These are phyloP conservation scores for Oreochromis tanganicae DNA, from an alignment of 2,113 vertebrate genomes.

Conservation along the genomic window DNA sequence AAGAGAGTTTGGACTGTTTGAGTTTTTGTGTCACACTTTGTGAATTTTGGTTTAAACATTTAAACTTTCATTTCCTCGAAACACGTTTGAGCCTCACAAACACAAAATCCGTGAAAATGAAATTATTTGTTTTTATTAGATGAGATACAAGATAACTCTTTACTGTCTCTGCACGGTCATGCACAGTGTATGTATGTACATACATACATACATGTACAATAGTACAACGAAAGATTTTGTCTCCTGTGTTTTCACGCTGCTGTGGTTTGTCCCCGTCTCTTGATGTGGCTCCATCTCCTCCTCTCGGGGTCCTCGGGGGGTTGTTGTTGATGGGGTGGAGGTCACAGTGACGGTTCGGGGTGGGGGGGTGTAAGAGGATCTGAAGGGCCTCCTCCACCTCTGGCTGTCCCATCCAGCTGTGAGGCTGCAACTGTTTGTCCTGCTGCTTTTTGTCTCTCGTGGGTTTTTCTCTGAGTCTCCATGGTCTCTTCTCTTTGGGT, in stretches of 20 bases:
- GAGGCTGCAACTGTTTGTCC: slow-evolving; percentile 43
- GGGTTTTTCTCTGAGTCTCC: not conserved
- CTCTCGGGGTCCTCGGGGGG: not conserved
- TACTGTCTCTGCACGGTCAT: not conserved
- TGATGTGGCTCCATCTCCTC: not conserved
- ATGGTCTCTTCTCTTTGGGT: not conserved
- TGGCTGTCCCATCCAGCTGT: slow-evolving; percentile 55
- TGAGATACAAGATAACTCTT: not conserved
- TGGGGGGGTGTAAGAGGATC: not conserved
- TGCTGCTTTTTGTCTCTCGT: not conserved
- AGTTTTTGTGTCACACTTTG: not conserved
- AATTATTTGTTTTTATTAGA: not conserved
- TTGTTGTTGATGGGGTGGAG: not conserved
- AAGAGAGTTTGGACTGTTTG: not conserved
- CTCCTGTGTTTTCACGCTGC: not conserved
- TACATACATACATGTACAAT: not conserved
- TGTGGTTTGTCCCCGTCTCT: not conserved
- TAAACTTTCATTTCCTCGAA: not conserved
- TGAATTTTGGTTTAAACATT: not conserved
- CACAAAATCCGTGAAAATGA: not conserved
- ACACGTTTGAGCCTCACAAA: not conserved
- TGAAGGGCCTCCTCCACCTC: not conserved
- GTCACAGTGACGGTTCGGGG: not conserved
- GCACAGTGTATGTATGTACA: not conserved
- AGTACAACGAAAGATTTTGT: not conserved